Conservation (phyloP, 2,888 invertebrate species). For the Scelioninae gen. 2 region DNA sequence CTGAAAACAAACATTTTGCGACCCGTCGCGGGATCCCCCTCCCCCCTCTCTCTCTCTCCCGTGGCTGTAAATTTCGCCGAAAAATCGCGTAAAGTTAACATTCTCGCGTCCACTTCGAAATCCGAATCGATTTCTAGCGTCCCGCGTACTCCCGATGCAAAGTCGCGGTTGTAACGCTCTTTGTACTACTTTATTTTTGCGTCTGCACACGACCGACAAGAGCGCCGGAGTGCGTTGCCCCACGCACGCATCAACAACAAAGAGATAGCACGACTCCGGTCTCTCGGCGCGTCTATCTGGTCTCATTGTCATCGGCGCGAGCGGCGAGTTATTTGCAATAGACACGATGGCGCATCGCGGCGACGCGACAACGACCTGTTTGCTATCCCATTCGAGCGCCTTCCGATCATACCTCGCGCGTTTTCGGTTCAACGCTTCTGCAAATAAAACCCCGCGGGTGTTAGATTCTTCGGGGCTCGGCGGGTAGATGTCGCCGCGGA, state of each 20-base stretch:
- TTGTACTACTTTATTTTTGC: constrained; percentile 66
- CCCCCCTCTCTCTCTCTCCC: too few relatives aligned
- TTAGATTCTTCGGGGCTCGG: too few relatives aligned
- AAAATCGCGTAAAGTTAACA: too few relatives aligned
- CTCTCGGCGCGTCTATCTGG: constrained; percentile 52
- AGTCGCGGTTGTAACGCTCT: constrained; percentile 33
- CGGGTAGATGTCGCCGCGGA: too few relatives aligned
- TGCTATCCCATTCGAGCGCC: constrained; percentile 16
- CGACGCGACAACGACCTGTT: constrained; percentile 46
- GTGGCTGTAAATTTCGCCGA: too few relatives aligned
- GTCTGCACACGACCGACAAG: constrained; percentile 66
- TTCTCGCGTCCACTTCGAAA: too few relatives aligned
- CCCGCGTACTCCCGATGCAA: constrained; percentile 16
- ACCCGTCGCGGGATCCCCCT: too few relatives aligned
- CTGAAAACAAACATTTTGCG: too few relatives aligned
- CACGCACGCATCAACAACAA: constrained; percentile 64
- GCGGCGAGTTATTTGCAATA: constrained; percentile 49
- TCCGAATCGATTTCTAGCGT: too few relatives aligned
- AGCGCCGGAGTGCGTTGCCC: constrained; percentile 64
- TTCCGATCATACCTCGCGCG: constrained; percentile 12
- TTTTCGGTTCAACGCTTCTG: too few relatives aligned
- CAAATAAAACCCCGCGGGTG: too few relatives aligned
- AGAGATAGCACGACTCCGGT: constrained; percentile 60
- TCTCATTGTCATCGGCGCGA: constrained; percentile 57
- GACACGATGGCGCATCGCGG: constrained; percentile 43